Conservation (phyloP, 64 coral and sea anemone genomes). For the Hydrozoanthus tunicans region DNA sequence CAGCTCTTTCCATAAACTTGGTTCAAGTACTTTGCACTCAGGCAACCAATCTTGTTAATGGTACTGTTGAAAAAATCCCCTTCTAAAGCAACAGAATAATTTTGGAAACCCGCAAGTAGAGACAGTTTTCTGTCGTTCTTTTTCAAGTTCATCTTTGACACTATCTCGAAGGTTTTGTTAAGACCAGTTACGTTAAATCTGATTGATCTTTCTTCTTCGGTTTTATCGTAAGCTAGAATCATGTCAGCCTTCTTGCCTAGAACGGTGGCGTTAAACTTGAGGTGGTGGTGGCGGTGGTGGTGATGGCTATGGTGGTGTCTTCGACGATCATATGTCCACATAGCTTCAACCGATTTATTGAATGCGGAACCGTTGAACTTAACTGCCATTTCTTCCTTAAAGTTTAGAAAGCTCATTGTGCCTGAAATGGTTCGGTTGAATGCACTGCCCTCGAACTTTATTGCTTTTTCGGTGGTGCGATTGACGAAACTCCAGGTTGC, state of each 20-base stretch:
- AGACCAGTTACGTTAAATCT: conserved; percentile 65
- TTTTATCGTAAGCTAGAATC: conserved; percentile 67
- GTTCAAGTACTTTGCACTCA: conserved; percentile 63
- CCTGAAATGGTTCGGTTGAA: conserved; percentile 69
- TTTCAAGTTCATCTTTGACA: conserved; percentile 44
- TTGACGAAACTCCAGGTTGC: conserved; percentile 54
- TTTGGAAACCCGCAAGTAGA: conserved; percentile 71
- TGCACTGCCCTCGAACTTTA: conserved; percentile 63
- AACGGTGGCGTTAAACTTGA: conserved; percentile 78
- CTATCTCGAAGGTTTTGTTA: conserved; percentile 72
- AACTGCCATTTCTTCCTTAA: conserved; percentile 27
- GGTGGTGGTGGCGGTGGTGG: conserved; percentile 51
- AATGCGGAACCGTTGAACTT: conserved; percentile 63
- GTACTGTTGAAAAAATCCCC: conserved; percentile 52
- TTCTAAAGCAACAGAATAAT: conserved; percentile 68
- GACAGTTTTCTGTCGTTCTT: conserved; percentile 61
- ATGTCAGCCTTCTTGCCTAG: conserved; percentile 66
- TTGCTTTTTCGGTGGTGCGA: conserved; percentile 27
- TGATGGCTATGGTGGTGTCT: conserved; percentile 34
- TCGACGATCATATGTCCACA: conserved; percentile 69
- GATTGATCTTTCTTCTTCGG: conserved; percentile 46
- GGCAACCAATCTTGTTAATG: conserved; percentile 56
- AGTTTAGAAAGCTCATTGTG: conserved; percentile 37
- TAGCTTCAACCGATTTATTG: conserved; percentile 77
- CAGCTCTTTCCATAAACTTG: conserved; percentile 72